Base-by-base conservation (phyloP, 2,113 vertebrate species). In the Tachuris rubrigastra region DNA sequence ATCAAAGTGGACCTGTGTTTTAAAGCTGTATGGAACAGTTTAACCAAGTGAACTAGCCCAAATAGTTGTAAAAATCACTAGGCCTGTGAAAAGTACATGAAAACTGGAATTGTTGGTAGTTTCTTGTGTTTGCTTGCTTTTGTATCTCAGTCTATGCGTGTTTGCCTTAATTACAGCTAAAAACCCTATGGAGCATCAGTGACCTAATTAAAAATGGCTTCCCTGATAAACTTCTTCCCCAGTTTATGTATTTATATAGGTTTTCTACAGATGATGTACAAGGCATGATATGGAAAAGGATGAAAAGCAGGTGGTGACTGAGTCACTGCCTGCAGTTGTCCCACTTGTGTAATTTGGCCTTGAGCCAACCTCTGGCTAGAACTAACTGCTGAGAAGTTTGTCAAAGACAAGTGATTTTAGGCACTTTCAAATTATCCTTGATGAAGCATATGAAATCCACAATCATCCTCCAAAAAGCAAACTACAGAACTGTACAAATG, bases 341-440 rank as follows among this genome's bases (percentile, higher is more conserved):
- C 35, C 50, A 63, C 66, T 78, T 91, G 58, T 73, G 37, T 46
- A 62, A 53, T 41, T 81, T 96, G 93, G 88, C 82, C 66, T 95
- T 89, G 66, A 85, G 86, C 83, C 91, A 92, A 87, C 78, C 75
- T 87, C 25, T 33, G 21, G 65, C 66, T 87, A 52, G 89, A 93
- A 74, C 68, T 80, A 89, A 81, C 60, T 82, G 68, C 90, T 93
- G 89, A 72, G 49, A 58, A 88, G 53, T 73, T 84, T 96, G 91
- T 96, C 62, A 52, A 60, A 97, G 93, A 97, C 19, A 94, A 86
- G 82, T 91, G 80, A 91, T 83, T 93, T 60, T 69, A 74, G 9
- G 14, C 77, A 87, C 89, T 96, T 96, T 89, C 59, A 97, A 93
- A 97, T 87, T 49, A 81, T 96, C 91, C 81, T 94, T 97, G 91